Evolutionary conservation across 2,113 vertebrate species (phyloP), one percentile per base, ranked within the genome.

Genomic region (Eleginops maclovinus): DNA sequence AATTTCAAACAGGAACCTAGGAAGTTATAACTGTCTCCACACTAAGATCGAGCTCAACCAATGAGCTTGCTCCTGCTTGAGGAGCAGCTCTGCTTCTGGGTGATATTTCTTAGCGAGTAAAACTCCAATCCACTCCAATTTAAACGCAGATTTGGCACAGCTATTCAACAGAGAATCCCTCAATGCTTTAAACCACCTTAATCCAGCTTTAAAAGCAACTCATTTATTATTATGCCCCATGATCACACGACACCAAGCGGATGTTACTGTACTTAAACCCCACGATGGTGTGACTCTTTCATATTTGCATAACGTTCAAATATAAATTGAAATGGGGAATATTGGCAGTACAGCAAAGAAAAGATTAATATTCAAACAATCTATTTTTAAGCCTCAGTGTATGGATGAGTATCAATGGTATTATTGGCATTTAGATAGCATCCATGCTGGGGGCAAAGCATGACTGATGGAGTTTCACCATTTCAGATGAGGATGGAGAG

Each of bases 401-500:
- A 76, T 79, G 88, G 83, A 84, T 82, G 78, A 80, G 79, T 67
- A 77, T 87, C 81, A 64, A 61, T 84, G 86, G 72, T 80, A 86
- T 87, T 84, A 87, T 71, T 87, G 83, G 87, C 64, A 81, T 72
- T 85, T 93, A 89, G 89, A 85, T 21, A 69, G 51, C 46, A 15
- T 86, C 87, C 86, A 88, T 9, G 69, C 56, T 17, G 87, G 80
- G 83, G 85, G 85, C 83, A 53, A 87, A 72, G 77, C 40, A 68
- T 84, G 84, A 85, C 88, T 89, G 90, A 89, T 90, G 91, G 70
- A 87, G 89, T 88, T 90, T 89, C 88, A 83, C 62, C 31, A 12
- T 92, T 90, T 93, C 82, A 91, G 84, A 80, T 46, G 72, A 68
- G 64, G 75, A 90, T 65, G 66, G 74, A 84, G 75, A 67, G 70